Conservation (phyloP, 2,113 vertebrate genomes). For the Guaruba guarouba region DNA sequence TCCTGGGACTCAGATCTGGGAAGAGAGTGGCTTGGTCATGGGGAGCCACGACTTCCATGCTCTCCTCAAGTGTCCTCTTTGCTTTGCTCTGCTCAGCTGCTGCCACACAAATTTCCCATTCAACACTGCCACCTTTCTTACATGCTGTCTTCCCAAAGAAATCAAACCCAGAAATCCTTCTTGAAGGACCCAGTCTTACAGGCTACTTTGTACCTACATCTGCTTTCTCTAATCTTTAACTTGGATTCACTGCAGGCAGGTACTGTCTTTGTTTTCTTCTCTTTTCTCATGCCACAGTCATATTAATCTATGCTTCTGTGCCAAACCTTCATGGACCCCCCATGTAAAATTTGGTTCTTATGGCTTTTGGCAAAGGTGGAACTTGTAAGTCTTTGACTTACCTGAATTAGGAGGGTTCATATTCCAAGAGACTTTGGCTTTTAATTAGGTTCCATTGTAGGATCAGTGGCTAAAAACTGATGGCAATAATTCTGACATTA, state of each 20-base stretch:
- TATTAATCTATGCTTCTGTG: neutral
- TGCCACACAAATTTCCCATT: neutral
- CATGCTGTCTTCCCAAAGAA: neutral
- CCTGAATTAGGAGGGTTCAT: neutral
- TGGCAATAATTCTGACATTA: no score
- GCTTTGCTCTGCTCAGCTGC: neutral
- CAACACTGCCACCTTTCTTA: neutral
- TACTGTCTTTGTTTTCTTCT: neutral
- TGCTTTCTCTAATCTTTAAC: neutral
- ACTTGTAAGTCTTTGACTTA: neutral
- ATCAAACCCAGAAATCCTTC: neutral
- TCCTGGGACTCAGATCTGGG: neutral
- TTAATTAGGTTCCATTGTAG: neutral
- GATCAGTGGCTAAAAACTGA: neutral
- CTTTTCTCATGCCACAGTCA: rapidly evolving
- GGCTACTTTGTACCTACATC: neutral
- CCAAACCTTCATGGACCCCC: rapidly evolving
- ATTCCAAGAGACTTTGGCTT: neutral
- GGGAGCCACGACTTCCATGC: neutral
- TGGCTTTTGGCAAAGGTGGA: neutral
- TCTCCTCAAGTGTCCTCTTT: neutral
- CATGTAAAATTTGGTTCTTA: rapidly evolving
- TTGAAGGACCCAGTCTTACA: neutral
- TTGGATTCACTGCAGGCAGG: neutral
- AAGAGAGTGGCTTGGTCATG: neutral